Base-by-base conservation (phyloP, 2,888 invertebrate species). In the Nasonia oneida region DNA sequence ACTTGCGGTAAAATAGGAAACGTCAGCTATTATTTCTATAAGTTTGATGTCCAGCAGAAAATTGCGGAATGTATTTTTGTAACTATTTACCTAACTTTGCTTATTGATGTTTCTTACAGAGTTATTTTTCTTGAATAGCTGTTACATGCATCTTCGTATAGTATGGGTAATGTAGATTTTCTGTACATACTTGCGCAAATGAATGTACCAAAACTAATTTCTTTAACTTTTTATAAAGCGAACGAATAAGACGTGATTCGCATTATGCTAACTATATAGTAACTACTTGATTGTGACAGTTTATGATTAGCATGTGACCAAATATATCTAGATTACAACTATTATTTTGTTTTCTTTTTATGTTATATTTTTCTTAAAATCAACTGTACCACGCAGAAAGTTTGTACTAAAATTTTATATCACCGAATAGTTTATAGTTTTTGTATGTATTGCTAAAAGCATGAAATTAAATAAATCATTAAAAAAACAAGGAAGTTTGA, bases 121-220 rank as follows among this genome's bases (percentile, higher is more conserved):
- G 39, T 29, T 71, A 57, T 33, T 39, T 23, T 23, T 73, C 39
- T 23, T 39, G 12, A 53, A 14, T 37, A 12, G 1, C 14, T 33
- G 33, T 67, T 18, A 71, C 8, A 76, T 74, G 14, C 50, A 23
- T 42, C n/a, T n/a, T 47, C 42, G 15, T 23, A 14, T 29, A 39
- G 14, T 73, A 12, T 15, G 18, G 18, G 5, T 29, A 81, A 39
- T 39, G 14, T 33, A 70, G 15, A 39, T 50, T 23, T 79, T 29
- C 70, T 33, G 50, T 70, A 70, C 50, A 47, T 33, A 33, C 70
- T 81, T 61, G 15, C 14, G 47, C 29, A n/a, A 81, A 29, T 57
- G 18, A 39, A 53, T 1, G 57, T 57, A 73, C 42, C 81, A 73
- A 81, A 73, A 70, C 6, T n/a, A 47, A 81, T 81, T 81, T 81